These are phyloP conservation scores for Erebia epiphron DNA, from an alignment of 2,888 invertebrate genomes.

Conservation along the genomic window DNA sequence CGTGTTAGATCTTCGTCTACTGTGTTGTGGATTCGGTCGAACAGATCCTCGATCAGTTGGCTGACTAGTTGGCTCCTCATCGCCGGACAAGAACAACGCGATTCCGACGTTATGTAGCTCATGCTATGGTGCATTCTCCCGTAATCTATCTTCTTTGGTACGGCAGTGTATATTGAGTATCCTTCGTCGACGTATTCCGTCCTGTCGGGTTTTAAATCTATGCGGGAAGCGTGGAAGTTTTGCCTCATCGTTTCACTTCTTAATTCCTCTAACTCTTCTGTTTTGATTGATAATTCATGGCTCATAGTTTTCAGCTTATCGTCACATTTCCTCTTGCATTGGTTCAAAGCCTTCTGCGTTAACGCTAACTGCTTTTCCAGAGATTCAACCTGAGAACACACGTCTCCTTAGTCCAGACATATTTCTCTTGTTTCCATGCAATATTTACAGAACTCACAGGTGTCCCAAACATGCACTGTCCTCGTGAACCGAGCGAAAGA, in stretches of 20 bases:
- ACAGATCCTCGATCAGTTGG: conserved; percentile 75
- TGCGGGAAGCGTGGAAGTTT: conserved; percentile 70
- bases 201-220: conserved; percentile 73
- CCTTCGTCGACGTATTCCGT: conserved; percentile 78
- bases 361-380: conserved; percentile 82
- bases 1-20: conserved; percentile 71
- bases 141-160: conserved; percentile 76
- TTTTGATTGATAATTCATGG: conserved; percentile 82
- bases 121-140: conserved; percentile 77
- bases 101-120: conserved; percentile 72
- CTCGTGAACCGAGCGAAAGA: conserved; percentile 53
- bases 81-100: conserved; percentile 73
- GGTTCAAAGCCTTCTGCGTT: conserved; percentile 80
- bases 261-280: conserved; percentile 77
- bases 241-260: conserved; percentile 74
- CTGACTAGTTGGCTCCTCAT: conserved; percentile 76
- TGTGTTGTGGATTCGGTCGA: conserved; percentile 72
- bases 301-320: conserved; percentile 82
- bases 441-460: conserved; percentile 59
- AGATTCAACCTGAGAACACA: conserved; percentile 82
- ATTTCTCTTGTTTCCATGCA: conserved; percentile 63
- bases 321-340: conserved; percentile 78
- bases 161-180: conserved; percentile 74
- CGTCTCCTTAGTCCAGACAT: conserved; percentile 63
- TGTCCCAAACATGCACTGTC: conserved; percentile 60